Evolutionary conservation across 2,113 vertebrate genomes (phyloP).

Genomic region (Ginglymostoma cirratum): DNA sequence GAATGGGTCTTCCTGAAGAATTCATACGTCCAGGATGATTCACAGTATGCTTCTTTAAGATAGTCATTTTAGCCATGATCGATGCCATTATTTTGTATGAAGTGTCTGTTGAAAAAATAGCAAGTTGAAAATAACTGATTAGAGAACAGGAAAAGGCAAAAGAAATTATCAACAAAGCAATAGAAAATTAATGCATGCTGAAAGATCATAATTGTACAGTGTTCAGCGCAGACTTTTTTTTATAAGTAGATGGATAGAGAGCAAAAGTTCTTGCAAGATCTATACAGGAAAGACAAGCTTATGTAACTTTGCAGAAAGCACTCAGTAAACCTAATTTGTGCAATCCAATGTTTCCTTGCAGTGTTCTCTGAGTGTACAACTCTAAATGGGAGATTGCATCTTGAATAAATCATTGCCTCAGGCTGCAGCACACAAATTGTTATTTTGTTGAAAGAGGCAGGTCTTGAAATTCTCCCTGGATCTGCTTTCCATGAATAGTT

Average conservation of each 20-base stretch:
- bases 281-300: neutral
- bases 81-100: neutral
- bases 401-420: slow-evolving; percentile 34
- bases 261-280: neutral
- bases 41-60: neutral
- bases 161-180: neutral
- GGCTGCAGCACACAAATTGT: slow-evolving; percentile 36
- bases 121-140: slow-evolving; percentile 3
- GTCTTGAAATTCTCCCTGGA: slow-evolving; percentile 27
- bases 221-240: neutral
- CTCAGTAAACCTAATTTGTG: slow-evolving; percentile 14
- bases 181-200: neutral
- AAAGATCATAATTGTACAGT: neutral
- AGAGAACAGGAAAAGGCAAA: neutral
- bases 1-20: neutral
- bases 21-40: neutral
- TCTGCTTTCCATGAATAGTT: slow-evolving; percentile 31
- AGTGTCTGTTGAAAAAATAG: neutral
- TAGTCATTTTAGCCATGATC: neutral
- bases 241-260: neutral
- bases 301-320: slow-evolving; percentile 10
- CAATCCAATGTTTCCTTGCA: slow-evolving; percentile 24
- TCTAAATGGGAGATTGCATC: slow-evolving; percentile 32
- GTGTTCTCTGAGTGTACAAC: slow-evolving; percentile 24
- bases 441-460: slow-evolving; percentile 33